phyloP scores from a whole-genome alignment of 1,140 invertebrate species.

The Nasonia vitripennis region DNA sequence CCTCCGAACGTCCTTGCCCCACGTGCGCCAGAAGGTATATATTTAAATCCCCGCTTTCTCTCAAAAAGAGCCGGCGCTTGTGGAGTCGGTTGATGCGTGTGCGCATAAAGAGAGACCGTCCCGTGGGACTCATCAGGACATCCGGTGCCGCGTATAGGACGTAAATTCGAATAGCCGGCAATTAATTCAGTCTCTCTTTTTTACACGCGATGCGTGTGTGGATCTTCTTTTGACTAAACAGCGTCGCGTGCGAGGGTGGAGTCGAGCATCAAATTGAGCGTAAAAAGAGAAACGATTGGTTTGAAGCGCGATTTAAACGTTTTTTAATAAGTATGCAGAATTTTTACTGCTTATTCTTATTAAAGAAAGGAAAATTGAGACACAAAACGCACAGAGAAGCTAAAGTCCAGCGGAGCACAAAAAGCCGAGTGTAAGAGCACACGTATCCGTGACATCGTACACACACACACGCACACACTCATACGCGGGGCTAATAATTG shows the following conservation, averaged over 20 bases:
- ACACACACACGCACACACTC: too few species aligned
- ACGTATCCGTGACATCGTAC: too few species aligned
- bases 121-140: slow-evolving; percentile 64
- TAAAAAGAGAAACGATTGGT: too few species aligned
- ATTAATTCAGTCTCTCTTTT: slow-evolving; percentile 41
- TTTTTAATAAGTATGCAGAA: too few species aligned
- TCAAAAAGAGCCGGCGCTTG: not conserved
- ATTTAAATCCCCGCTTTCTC: slow-evolving; percentile 31
- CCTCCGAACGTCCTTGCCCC: slow-evolving; percentile 2
- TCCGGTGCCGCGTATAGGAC: slow-evolving; percentile 58
- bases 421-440: too few species aligned
- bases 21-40: slow-evolving; percentile 27
- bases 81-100: not conserved
- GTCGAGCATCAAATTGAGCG: too few species aligned
- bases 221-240: not conserved
- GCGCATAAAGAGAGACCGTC: slow-evolving; percentile 26
- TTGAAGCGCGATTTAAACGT: too few species aligned
- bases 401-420: too few species aligned
- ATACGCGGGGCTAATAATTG: too few species aligned
- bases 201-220: not conserved
- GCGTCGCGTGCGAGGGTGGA: not conserved
- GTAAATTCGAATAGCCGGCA: slow-evolving; percentile 35
- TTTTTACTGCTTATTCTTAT: too few species aligned
- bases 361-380: too few species aligned
- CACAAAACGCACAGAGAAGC: too few species aligned